Conservation (phyloP, 2,113 vertebrate species). For the Hydropotes inermis region DNA sequence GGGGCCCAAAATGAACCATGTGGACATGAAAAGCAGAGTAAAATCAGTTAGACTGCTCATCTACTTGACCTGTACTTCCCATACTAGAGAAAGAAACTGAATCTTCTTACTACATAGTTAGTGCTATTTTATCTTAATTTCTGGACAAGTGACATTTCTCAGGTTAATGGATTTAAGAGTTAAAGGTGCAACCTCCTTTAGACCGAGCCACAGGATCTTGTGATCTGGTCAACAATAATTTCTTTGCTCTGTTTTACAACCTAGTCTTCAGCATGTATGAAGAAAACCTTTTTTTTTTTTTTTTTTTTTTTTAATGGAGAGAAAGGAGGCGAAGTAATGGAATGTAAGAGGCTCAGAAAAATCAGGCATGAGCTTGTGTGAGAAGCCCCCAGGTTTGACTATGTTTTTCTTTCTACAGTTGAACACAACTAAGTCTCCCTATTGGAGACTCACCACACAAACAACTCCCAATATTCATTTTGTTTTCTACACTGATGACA, state of each 20-base stretch:
- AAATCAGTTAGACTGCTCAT: background rate
- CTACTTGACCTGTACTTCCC: background rate
- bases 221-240: background rate
- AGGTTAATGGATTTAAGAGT: background rate
- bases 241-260: background rate
- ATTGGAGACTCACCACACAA: background rate
- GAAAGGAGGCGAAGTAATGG: background rate
- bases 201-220: background rate
- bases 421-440: background rate
- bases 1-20: background rate
- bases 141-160: background rate
- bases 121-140: background rate
- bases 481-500: background rate
- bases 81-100: background rate
- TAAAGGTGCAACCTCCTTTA: background rate
- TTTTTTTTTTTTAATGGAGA: no score
- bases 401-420: background rate
- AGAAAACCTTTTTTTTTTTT: background rate
- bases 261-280: background rate
- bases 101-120: background rate
- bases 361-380: background rate
- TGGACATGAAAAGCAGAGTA: background rate
- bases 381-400: background rate
- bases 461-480: background rate
- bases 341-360: background rate